Percentiles rank a stretch among this genome's conserved stretches.
Evolutionary conservation across 2,113 vertebrate species (phyloP).

Genomic region (Hyperoodon ampullatus): DNA sequence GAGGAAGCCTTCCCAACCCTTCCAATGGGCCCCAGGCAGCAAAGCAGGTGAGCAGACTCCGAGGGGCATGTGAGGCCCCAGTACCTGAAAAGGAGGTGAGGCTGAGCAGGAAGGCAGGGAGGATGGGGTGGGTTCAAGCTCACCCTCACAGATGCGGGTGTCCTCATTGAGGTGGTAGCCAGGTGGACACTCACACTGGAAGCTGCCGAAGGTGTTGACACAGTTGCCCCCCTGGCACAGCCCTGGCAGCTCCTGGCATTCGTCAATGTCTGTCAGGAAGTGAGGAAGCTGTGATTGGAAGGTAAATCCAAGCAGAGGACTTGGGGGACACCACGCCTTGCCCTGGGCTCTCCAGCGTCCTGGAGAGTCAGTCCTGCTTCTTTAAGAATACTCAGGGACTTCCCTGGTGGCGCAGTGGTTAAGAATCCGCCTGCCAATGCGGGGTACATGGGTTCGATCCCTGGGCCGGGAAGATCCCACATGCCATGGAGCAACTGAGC

Average conservation of each 20-base stretch:
- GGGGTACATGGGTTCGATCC: no score
- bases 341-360: background rate
- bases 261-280: conserved; percentile 90
- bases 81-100: background rate
- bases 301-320: background rate
- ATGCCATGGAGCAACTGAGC: no score
- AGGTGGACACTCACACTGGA: conserved; percentile 94
- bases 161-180: conserved; percentile 94
- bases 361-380: background rate
- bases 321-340: background rate
- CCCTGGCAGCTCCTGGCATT: conserved; percentile 95
- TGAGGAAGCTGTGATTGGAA: background rate
- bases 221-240: conserved; percentile 95
- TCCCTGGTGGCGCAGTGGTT: no score
- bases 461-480: no score
- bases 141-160: conserved; percentile 94
- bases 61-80: background rate
- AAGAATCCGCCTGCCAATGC: no score
- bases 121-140: background rate
- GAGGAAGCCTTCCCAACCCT: no score
- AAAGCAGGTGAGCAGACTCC: background rate
- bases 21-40: background rate
- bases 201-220: conserved; percentile 95
- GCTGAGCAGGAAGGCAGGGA: background rate
- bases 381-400: background rate